These are phyloP conservation scores for Phalacrocorax carbo DNA, from an alignment of 2,113 vertebrate genomes.

Conservation along the genomic window DNA sequence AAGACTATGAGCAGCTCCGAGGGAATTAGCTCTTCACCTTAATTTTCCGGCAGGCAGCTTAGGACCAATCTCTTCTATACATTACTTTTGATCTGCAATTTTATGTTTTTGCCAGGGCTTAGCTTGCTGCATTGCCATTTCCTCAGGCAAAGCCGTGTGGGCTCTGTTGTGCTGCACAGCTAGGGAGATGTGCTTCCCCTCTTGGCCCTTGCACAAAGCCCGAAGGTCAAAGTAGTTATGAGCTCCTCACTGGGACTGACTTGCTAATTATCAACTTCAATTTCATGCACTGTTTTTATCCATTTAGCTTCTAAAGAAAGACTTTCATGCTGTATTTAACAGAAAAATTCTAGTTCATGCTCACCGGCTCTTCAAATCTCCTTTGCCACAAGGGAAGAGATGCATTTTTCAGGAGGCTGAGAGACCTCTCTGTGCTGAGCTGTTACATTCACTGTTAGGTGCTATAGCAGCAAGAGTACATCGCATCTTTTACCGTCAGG, in stretches of 20 bases:
- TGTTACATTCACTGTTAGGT: neutral
- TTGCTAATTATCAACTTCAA: conserved; percentile 36
- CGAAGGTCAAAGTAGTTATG: neutral
- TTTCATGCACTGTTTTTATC: conserved; percentile 46
- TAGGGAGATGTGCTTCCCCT: neutral
- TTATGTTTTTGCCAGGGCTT: neutral
- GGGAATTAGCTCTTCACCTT: conserved; percentile 5
- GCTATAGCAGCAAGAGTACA: neutral
- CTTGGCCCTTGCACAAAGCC: neutral
- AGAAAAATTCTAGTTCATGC: neutral
- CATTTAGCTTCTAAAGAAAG: conserved; percentile 44
- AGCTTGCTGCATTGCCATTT: neutral
- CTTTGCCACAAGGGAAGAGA: neutral
- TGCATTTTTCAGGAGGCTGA: neutral
- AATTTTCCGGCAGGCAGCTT: conserved; percentile 2
- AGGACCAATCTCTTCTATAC: neutral
- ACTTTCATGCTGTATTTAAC: conserved; percentile 21
- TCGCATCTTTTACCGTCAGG: neutral
- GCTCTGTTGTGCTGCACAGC: neutral
- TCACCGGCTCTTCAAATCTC: neutral
- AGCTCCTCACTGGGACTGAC: neutral
- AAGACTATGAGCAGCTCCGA: neutral
- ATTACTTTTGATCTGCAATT: neutral
- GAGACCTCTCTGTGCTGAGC: neutral
- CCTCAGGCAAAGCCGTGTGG: neutral